A percentile compares a stretch with the other conserved stretches of the same genome.
phyloP scores from a whole-genome alignment of 2,797 vertebrate species.

The Sebastes goodei region DNA sequence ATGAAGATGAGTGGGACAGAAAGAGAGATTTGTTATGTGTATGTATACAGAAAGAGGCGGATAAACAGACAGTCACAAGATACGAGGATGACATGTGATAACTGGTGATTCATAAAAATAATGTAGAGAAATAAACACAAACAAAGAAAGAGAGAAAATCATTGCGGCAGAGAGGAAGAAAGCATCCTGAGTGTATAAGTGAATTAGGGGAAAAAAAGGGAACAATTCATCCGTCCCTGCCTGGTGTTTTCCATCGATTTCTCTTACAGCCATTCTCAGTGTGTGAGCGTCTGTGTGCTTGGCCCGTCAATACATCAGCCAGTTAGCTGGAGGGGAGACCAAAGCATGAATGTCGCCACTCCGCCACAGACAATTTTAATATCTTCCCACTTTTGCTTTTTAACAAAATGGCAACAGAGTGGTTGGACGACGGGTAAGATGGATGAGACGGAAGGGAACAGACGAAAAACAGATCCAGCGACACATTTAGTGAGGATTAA shows the following conservation, averaged over 20 bases:
- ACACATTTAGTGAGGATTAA: conserved; percentile 6
- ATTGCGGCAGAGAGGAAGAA: background rate
- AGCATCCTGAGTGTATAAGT: conserved; percentile 3
- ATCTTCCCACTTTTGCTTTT: background rate
- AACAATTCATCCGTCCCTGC: conserved; percentile 18
- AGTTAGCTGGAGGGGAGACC: conserved; percentile 9
- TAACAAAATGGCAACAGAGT: conserved; percentile 11
- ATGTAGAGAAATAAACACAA: background rate
- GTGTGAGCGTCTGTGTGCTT: conserved; percentile 22
- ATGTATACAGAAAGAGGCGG: background rate
- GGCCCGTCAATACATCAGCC: conserved; percentile 41
- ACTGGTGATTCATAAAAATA: conserved; percentile 3
- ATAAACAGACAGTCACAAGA: background rate
- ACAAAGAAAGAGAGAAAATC: background rate
- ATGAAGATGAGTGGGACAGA: background rate
- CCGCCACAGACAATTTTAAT: background rate
- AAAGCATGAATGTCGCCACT: conserved; percentile 5
- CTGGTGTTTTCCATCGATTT: conserved; percentile 59
- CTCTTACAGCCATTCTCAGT: conserved; percentile 32
- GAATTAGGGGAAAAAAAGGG: conserved; percentile 5
- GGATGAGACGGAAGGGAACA: background rate
- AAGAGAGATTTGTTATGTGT: background rate
- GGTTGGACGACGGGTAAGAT: background rate
- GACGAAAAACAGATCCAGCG: background rate
- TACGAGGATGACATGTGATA: conserved; percentile 3